Evolutionary conservation across 2,113 vertebrate species (phyloP).

Genomic region (Indicator maculatus): DNA sequence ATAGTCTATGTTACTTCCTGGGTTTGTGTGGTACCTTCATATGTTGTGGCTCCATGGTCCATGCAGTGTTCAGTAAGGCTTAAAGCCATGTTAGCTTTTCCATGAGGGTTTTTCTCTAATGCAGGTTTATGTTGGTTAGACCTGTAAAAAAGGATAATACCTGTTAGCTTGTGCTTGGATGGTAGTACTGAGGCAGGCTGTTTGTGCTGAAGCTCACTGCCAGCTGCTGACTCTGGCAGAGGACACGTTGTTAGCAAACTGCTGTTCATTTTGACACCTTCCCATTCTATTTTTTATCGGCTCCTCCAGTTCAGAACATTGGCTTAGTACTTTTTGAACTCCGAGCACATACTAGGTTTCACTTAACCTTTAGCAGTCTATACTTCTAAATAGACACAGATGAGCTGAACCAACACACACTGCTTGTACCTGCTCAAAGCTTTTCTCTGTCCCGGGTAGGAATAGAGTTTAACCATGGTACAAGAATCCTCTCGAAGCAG

Average conservation of each 20-base stretch:
- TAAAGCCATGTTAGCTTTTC: not conserved
- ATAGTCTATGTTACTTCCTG: not conserved
- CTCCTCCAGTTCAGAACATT: not conserved
- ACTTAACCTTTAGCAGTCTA: not conserved
- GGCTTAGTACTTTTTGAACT: not conserved
- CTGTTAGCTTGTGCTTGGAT: not conserved
- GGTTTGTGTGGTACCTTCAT: not conserved
- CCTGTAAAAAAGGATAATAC: not conserved
- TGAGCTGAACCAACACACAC: not conserved
- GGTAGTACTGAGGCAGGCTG: not conserved
- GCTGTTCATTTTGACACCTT: not conserved
- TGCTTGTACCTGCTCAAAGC: not conserved
- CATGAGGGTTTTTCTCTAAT: not conserved
- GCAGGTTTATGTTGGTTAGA: not conserved
- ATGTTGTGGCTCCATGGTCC: not conserved
- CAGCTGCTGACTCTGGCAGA: not conserved
- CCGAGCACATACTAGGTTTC: not conserved
- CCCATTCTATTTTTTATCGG: not conserved
- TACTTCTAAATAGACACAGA: not conserved
- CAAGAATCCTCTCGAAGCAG: conserved; percentile 22
- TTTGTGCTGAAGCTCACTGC: not conserved
- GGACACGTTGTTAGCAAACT: not conserved
- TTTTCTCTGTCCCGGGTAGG: not conserved
- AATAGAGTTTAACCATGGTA: not conserved
- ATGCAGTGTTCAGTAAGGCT: not conserved